Percentiles rank a stretch among this genome's conserved stretches.
phyloP scores from a whole-genome alignment of 2,888 invertebrate genomes.

The Sphaerophoria rueppellii region DNA sequence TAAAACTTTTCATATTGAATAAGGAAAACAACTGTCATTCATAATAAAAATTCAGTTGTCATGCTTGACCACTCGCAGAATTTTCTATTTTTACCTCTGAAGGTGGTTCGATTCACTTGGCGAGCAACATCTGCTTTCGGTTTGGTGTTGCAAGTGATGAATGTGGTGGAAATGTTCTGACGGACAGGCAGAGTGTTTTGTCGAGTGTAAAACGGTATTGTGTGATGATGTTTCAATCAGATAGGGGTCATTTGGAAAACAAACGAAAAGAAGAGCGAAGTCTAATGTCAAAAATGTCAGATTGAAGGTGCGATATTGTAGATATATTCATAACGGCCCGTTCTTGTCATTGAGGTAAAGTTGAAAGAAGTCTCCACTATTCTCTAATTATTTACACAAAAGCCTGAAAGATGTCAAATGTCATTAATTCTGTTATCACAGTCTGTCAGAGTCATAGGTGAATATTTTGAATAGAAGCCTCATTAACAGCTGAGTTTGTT shows the following conservation, averaged over 20 bases:
- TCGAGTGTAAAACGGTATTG: background rate
- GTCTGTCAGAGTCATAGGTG: too few species aligned
- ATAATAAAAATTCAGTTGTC: slow-evolving; percentile 30
- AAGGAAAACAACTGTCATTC: slow-evolving; percentile 46
- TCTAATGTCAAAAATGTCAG: background rate
- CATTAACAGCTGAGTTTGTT: too few species aligned
- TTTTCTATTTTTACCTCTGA: slow-evolving; percentile 1
- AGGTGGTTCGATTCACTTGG: slow-evolving; percentile 31
- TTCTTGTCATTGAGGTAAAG: too few species aligned
- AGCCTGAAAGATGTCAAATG: too few species aligned
- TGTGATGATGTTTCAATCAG: background rate
- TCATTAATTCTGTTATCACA: too few species aligned
- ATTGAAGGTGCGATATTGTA: background rate
- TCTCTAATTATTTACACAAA: too few species aligned
- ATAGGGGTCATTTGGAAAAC: background rate
- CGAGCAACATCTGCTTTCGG: slow-evolving; percentile 25
- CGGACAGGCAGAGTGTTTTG: slow-evolving; percentile 9
- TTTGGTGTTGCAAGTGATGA: slow-evolving; percentile 16
- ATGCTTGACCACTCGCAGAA: slow-evolving; percentile 57
- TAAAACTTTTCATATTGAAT: too few species aligned
- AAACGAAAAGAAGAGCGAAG: background rate
- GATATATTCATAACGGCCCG: too few species aligned
- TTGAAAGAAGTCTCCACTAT: too few species aligned
- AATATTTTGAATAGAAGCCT: too few species aligned
- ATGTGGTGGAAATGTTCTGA: slow-evolving; percentile 46